phyloP scores from a whole-genome alignment of 2,888 invertebrate species.

The Sepiola atlantica region DNA sequence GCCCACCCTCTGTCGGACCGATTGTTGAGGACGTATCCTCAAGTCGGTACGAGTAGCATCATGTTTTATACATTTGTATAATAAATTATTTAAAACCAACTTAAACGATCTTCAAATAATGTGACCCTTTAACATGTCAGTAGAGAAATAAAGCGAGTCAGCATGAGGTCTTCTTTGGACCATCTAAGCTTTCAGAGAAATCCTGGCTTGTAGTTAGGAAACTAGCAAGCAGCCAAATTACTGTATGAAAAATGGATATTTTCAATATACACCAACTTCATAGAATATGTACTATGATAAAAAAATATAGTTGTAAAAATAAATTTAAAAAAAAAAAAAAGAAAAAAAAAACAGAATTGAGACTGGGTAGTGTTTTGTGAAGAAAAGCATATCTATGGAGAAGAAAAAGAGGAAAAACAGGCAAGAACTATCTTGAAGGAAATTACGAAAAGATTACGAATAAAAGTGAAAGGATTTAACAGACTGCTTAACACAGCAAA shows the following conservation, averaged over 20 bases:
- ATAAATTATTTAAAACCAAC: neutral
- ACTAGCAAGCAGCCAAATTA: neutral
- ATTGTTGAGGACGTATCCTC: too few species aligned
- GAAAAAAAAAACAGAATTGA: neutral
- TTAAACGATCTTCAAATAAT: neutral
- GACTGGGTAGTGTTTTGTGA: constrained; percentile 1
- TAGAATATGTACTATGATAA: neutral
- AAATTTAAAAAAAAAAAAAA: neutral
- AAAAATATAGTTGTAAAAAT: neutral
- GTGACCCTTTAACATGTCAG: neutral
- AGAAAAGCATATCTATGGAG: neutral
- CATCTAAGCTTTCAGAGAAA: neutral
- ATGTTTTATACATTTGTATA: neutral
- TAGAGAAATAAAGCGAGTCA: neutral
- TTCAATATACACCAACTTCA: neutral
- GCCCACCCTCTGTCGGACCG: too few species aligned
- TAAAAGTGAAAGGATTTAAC: neutral
- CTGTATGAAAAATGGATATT: neutral
- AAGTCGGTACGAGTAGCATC: neutral
- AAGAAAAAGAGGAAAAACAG: neutral
- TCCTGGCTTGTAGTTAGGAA: neutral
- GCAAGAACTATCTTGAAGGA: neutral
- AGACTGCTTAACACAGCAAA: constrained; percentile 20
- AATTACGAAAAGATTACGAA: neutral
- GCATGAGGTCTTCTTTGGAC: neutral